Conservation (phyloP, 1,140 invertebrate species). For the Lordiphosa collinella region DNA sequence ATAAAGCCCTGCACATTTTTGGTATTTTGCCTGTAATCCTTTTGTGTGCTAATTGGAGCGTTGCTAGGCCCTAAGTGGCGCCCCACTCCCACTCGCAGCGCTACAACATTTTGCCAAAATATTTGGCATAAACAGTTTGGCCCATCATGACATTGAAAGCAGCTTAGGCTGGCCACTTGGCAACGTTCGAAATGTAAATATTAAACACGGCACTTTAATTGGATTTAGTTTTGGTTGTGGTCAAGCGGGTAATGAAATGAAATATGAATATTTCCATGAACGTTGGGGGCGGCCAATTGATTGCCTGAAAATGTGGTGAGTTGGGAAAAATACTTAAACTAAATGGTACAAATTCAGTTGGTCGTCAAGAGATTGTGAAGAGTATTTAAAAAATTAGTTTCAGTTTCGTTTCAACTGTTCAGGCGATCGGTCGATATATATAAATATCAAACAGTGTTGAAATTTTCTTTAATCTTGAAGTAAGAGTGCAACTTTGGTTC, state of each 20-base stretch:
- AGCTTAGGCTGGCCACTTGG: slow-evolving; percentile 53
- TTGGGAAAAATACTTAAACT: too few species aligned
- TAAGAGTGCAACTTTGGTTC: too few species aligned
- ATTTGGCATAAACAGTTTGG: slow-evolving; percentile 36
- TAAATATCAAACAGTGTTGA: too few species aligned
- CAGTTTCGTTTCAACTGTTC: too few species aligned
- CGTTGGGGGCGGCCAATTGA: too few species aligned
- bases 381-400: too few species aligned
- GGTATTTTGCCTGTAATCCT: slow-evolving; percentile 59
- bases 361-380: too few species aligned
- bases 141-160: slow-evolving; percentile 40
- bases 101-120: slow-evolving; percentile 51
- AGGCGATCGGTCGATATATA: too few species aligned
- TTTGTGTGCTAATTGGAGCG: slow-evolving; percentile 74
- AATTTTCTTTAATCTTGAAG: too few species aligned
- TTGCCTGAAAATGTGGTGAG: background rate
- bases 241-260: background rate
- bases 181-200: slow-evolving; percentile 50
- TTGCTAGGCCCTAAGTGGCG: slow-evolving; percentile 56
- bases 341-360: too few species aligned
- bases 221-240: slow-evolving; percentile 40
- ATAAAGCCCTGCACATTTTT: slow-evolving; percentile 38
- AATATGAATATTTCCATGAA: background rate
- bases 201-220: slow-evolving; percentile 54
- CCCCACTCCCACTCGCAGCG: background rate